Conservation (phyloP, 2,888 invertebrate genomes). For the Hirtodrosophila cameraria region DNA sequence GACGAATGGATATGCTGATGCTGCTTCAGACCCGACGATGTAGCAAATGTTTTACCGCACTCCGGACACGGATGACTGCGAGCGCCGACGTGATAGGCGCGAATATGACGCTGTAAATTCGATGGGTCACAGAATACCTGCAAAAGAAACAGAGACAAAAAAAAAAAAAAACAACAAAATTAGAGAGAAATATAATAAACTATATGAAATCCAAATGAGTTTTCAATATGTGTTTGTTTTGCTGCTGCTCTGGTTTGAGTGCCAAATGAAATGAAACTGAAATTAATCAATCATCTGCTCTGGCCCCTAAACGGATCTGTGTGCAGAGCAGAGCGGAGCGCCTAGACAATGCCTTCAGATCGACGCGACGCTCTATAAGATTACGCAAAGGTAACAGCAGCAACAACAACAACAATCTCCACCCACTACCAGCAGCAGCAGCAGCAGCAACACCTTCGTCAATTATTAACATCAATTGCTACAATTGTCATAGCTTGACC, state of each 20-base stretch:
- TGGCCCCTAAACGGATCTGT: slow-evolving; percentile 76
- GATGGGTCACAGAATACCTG: slow-evolving; percentile 98
- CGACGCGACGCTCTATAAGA: slow-evolving; percentile 43
- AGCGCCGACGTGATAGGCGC: slow-evolving; percentile 97
- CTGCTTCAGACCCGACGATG: slow-evolving; percentile 98
- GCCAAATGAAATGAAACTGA: slow-evolving; percentile 78
- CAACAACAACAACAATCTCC: slow-evolving; percentile 42
- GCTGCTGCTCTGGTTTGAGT: slow-evolving; percentile 53
- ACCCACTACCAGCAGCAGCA: slow-evolving; percentile 56
- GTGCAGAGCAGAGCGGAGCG: no score
- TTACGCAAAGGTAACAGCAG: slow-evolving; percentile 75
- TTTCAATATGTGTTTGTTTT: no score
- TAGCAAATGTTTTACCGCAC: slow-evolving; percentile 99
- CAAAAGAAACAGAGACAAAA: slow-evolving; percentile 83
- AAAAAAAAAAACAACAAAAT: slow-evolving; percentile 22
- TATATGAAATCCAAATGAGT: no score
- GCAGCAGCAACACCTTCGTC: slow-evolving; percentile 72
- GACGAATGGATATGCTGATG: slow-evolving; percentile 99
- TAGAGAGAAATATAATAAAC: no score
- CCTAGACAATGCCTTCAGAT: slow-evolving; percentile 56
- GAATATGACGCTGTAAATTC: slow-evolving; percentile 97
- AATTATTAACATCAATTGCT: slow-evolving; percentile 82
- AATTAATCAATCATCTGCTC: slow-evolving; percentile 82
- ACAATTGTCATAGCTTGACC: slow-evolving; percentile 79
- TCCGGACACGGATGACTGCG: slow-evolving; percentile 98